Base-by-base conservation (phyloP, 2,797 vertebrate species). In the Spea hammondii region DNA sequence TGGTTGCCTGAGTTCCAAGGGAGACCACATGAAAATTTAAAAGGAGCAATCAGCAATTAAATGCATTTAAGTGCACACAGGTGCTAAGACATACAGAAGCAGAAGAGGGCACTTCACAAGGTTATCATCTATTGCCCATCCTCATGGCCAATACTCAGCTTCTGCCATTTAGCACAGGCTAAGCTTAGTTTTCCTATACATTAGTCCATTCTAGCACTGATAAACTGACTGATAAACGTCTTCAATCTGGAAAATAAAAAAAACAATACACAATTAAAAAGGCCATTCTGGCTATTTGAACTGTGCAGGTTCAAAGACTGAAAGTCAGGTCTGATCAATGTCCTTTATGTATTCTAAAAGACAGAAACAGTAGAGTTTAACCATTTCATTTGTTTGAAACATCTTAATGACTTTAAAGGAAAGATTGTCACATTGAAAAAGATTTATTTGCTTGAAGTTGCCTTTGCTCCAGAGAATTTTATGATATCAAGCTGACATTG, bases 391-490 rank as follows among this genome's bases (percentile, higher is more conserved):
- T 3, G 13, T 57, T 72, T 51, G 48, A n/a, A 4, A 3, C 4
- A 0, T 53, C 7, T 44, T 54, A 11, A 67, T 75, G 51, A 57
- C 14, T 11, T 55, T 67, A 47, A 66, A 47, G 47, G 13, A 67
- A 12, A 14, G 47, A 46, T 45, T 50, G 11, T 77, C 59, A 53
- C 49, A 53, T 13, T 64, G 59, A 72, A 48, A 65, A 67, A 51
- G 11, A 79, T 73, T 69, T 69, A 74, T 79, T 74, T 74, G 65
- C 54, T 74, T 5, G 11, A 72, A 50, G 64, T 45, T 64, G 8
- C 4, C 11, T 79, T 69, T 53, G 14, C 55, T 74, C 71, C 45
- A n/a, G 71, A 74, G 64, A 66, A 51, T 62, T 74, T 69, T 79
- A 67, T 66, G 47, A 59, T 68, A 70, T 69, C 48, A 74, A 79